Evolutionary conservation across 2,888 invertebrate species (phyloP), one percentile per base, ranked within the genome.

Genomic region (Lasioglossum lativentre): DNA sequence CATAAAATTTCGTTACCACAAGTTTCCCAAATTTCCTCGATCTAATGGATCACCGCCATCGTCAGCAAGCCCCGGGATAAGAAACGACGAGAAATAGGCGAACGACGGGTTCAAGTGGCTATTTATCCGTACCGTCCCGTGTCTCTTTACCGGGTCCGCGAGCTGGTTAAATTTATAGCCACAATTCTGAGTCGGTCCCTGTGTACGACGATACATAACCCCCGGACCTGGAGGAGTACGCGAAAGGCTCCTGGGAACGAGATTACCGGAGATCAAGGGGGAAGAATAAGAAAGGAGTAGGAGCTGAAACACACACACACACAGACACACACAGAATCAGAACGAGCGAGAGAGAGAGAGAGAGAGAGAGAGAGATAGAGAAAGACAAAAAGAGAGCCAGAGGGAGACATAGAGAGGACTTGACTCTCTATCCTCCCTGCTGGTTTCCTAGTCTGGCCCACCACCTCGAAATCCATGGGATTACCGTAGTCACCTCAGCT

Each of bases 201-300:
- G 59, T 59, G 56, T n/a, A 47, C 68, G 19, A 14, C 42, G 77
- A 75, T 38, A 75, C 66, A 78, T 47, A 71, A 72, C 75, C 70
- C 63, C 34, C 23, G 12, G 38, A 27, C 34, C 12, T 6, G n/a
- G 30, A 83, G 75, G 63, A 68, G 68, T 38, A 76, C 38, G 70
- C 38, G 81, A 68, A 68, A 73, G 63, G 45, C 74, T 72, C 78
- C 23, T 16, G 84, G 74, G 78, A 85, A 85, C 45, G 77, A 86
- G 80, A 86, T 86, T 85, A 86, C 63, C 52, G 71, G 56, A 78
- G 80, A 80, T 85, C 70, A 73, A 56, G 78, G n/a, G 42, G 52
- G 77, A 80, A 27, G 66, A 66, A 74, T 45, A 63, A 63, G 74
- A 63, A 66, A 42, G 71, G 63, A 80, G 86, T 73, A 73, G 68